Percentiles rank a stretch among this genome's conserved stretches.
Conservation (phyloP, 2,113 vertebrate genomes). For the Mirza zaza region DNA sequence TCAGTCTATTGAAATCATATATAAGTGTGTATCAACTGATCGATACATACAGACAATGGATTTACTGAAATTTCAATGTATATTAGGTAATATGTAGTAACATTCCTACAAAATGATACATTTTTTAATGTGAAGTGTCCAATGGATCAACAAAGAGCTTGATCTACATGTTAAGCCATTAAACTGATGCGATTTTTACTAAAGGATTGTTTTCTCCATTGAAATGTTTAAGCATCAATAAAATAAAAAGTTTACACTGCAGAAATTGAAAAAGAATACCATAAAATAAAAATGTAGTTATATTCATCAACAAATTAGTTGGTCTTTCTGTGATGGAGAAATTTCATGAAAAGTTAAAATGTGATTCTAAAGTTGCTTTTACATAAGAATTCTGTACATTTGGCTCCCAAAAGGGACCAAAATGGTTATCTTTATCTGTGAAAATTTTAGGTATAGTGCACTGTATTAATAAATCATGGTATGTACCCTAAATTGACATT, state of each 20-base stretch:
- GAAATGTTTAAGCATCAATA: background rate
- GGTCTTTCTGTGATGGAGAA: background rate
- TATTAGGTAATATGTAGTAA: background rate
- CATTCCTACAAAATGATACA: background rate
- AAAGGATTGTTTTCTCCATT: background rate
- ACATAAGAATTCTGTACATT: background rate
- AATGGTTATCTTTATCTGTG: background rate
- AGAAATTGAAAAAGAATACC: background rate
- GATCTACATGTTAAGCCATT: background rate
- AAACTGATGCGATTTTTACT: background rate
- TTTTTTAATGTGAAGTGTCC: background rate
- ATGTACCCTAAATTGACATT: background rate
- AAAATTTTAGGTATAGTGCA: background rate
- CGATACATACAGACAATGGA: background rate
- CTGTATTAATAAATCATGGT: background rate
- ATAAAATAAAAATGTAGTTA: background rate
- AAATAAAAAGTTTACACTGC: background rate
- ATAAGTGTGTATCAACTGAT: background rate
- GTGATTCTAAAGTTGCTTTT: conserved; percentile 33
- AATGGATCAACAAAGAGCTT: background rate
- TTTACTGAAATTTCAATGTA: background rate
- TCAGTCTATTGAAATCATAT: background rate
- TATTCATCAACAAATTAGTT: background rate
- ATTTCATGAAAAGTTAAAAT: conserved; percentile 27
- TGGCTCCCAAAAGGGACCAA: background rate